Conservation (phyloP, 2,888 invertebrate species). For the Sesia apiformis region DNA sequence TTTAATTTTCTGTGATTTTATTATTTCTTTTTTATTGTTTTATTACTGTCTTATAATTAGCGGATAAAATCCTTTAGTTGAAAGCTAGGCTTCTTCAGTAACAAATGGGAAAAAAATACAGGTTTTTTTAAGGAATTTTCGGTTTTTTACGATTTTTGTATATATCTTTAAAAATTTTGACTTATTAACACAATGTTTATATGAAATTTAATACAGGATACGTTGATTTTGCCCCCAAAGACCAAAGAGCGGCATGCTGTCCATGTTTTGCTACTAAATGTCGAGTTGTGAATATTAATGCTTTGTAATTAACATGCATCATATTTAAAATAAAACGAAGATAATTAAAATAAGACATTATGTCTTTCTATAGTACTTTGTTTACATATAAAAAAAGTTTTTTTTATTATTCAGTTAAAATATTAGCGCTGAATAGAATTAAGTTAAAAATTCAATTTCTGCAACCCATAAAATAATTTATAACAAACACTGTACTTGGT, state of each 20-base stretch:
- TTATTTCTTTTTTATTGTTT: constrained; percentile 35
- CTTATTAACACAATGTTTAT: constrained; percentile 5
- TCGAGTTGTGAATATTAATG: constrained; percentile 9
- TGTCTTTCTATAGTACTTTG: constrained; percentile 3
- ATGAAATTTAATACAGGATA: constrained; percentile 1
- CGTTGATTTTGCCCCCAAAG: constrained; percentile 9
- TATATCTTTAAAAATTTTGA: constrained; percentile 5
- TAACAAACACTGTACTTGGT: constrained; percentile 39
- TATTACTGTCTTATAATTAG: constrained; percentile 43
- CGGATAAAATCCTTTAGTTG: constrained; percentile 58
- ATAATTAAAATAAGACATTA: constrained; percentile 49
- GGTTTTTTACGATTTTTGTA: neutral
- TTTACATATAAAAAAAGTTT: neutral
- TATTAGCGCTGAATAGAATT: constrained; percentile 3
- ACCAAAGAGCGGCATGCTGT: constrained; percentile 50
- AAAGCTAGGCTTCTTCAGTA: constrained; percentile 40
- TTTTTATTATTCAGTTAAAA: neutral
- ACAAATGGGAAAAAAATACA: constrained; percentile 5
- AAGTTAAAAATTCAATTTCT: constrained; percentile 5
- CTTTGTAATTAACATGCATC: constrained; percentile 44
- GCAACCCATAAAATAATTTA: neutral
- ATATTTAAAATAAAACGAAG: constrained; percentile 8
- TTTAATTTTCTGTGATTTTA: constrained; percentile 64
- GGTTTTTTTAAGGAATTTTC: neutral
- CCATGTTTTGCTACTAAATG: neutral